Evolutionary conservation across 2,113 vertebrate species (phyloP), one percentile per base, ranked within the genome.

Genomic region (Benitochromis conjunctus): DNA sequence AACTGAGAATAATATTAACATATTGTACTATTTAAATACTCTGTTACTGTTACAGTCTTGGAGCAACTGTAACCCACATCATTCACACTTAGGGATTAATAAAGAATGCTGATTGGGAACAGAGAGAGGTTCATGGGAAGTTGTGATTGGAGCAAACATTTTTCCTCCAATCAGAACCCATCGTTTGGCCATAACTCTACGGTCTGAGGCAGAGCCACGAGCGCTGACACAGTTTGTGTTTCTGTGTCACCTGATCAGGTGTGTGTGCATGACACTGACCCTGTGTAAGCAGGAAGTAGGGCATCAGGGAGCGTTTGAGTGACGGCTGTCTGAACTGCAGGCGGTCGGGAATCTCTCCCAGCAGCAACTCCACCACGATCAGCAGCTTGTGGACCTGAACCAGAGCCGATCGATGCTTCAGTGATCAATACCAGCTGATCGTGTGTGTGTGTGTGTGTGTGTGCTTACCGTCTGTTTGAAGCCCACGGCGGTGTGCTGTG

Each of bases 321-420:
- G 98, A 99, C 1, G 98, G 98, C 84, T 99, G 99, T 14, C 98
- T 96, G 95, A 99, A 99, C 96, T 99, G 99, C 3, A 99, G 97
- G 43, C 99, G 92, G 95, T 99, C 99, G 0, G 99, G 99, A 94
- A 99, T 99, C 95, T 99, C 99, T 9, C 99, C 99, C 2, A 99
- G 87, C 87, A 99, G 77, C 90, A 99, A 92, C 86, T 99, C 99
- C 94, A 99, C 99, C 91, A 99, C 99, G 3, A 99, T 99, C 81
- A 99, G 96, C 91, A 99, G 96, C 94, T 99, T 99, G 92, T 99
- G 98, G 41, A 99, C 98, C 98, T 99, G 90, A 13, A 60, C 5
- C 55, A 14, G 18, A 79, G 9, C 55, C 34, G 21, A 69, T n/a
- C 41, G 4, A 74, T 31, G 43, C 34, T 16, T 55, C 62, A 81